Base-by-base conservation (phyloP, 2,888 invertebrate species). In the Caenorhabditis sp. region DNA sequence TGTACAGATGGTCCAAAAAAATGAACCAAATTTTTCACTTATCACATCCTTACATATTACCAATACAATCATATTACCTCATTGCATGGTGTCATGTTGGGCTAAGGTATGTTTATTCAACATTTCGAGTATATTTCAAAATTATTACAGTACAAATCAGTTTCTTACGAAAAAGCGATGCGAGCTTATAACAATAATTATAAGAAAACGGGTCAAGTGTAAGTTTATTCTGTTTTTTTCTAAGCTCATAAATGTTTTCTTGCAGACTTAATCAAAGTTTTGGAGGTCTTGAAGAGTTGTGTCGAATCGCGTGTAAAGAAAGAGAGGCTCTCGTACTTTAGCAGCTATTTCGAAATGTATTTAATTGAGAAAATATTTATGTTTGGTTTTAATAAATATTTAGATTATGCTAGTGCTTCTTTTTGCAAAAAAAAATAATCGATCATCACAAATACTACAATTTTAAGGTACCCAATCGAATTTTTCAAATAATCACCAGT, bases 291-390 rank as follows among this genome's bases (percentile, higher is more conserved):
- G 68, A 68, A 27, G 62, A 73, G 21, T 51, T 73, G n/a, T 68
- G 65, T n/a, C 68, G 58, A 5, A 23, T 68, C n/a, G 73, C 73
- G 0, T 68, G 73, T 37, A 62, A 59, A 21, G 68, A 73, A 37
- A 27, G 58, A 1, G 67, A 64, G 24, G 23, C 26, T 26, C 10
- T 53, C 3, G 12, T 43, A 43, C 2, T 43, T 12, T 43, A 12
- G 43, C 54, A 26, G 37, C 37, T 26, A 57, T 31, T 53, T 58
- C 17, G 50, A 62, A 50, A 62, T 37, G 26, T 12, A 36, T 37
- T 37, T n/a, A 62, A 10, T 27, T 19, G 24, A 53, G 21, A 53
- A n/a, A 53, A 21, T 50, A 17, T 53, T 19, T 57, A 36, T 21
- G 8, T 26, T 36, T 57, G 10, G 21, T 26, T 57, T 36, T 14